Evolutionary conservation across 2,797 vertebrate species (phyloP).

Genomic region (Glossophaga mutica): DNA sequence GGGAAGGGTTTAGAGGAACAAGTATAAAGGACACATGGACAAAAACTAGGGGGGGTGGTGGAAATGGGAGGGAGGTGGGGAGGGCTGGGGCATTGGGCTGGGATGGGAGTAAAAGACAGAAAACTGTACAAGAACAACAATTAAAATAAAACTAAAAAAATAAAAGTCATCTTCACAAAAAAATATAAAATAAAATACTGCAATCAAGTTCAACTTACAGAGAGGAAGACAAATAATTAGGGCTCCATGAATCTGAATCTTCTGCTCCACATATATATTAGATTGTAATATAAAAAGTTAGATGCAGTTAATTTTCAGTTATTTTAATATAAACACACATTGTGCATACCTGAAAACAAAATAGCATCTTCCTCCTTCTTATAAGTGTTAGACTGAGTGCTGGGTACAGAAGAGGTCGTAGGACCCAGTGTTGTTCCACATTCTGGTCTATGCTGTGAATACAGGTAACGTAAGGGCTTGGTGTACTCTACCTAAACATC

Average conservation of each 20-base stretch:
- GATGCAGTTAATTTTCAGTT: not conserved
- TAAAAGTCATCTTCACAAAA: too few relatives aligned
- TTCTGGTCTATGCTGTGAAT: not conserved
- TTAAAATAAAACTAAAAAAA: too few relatives aligned
- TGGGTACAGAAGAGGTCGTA: not conserved
- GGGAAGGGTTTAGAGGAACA: too few relatives aligned
- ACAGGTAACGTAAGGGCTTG: not conserved
- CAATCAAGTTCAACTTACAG: not conserved
- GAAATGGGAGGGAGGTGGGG: too few relatives aligned
- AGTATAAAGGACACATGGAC: too few relatives aligned
- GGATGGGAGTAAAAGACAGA: too few relatives aligned
- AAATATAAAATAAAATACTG: not conserved
- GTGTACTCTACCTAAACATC: conserved; percentile 11
- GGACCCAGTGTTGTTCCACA: not conserved
- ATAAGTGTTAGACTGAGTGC: not conserved
- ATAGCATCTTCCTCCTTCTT: not conserved
- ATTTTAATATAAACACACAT: not conserved
- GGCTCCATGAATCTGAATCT: not conserved
- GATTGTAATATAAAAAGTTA: not conserved
- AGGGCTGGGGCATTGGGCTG: too few relatives aligned
- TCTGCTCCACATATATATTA: not conserved
- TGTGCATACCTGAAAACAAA: conserved; percentile 43
- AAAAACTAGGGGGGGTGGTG: too few relatives aligned
- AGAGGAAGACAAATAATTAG: not conserved
- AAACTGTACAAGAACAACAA: too few relatives aligned